These are phyloP conservation scores for Cherax quadricarinatus DNA, from an alignment of 1,140 invertebrate genomes.

Conservation along the genomic window DNA sequence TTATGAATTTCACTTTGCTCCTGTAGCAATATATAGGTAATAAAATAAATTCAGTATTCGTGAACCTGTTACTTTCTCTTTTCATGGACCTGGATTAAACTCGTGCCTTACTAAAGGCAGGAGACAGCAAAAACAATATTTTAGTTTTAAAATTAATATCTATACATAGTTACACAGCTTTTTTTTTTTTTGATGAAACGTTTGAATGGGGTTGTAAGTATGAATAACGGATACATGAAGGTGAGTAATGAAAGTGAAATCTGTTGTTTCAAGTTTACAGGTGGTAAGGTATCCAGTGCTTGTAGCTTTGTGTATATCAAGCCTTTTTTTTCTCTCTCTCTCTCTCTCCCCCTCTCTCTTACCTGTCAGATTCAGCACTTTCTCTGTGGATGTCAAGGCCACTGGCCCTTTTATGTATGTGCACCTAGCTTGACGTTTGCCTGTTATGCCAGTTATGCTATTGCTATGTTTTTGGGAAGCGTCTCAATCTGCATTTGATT, in stretches of 20 bases:
- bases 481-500: conserved; percentile 59
- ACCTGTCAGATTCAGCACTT: conserved; percentile 30
- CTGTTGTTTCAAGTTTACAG: background rate
- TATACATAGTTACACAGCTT: too few species aligned
- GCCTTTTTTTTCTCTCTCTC: background rate
- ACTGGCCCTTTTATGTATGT: conserved; percentile 53
- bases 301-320: conserved; percentile 47
- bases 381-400: conserved; percentile 54
- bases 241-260: conserved; percentile 38
- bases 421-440: conserved; percentile 63
- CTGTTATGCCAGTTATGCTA: conserved; percentile 60
- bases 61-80: too few species aligned
- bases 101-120: too few species aligned
- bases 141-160: too few species aligned
- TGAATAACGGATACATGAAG: conserved; percentile 28
- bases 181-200: background rate
- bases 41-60: too few species aligned
- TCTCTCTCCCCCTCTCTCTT: conserved; percentile 30
- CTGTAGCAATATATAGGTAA: too few species aligned
- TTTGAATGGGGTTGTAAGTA: background rate
- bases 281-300: conserved; percentile 28
- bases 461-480: conserved; percentile 43
- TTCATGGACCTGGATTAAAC: too few species aligned
- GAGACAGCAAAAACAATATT: too few species aligned
- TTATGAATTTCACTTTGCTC: too few species aligned